These are phyloP conservation scores for Gasterosteus aculeatus DNA, from an alignment of 2,113 vertebrate species.

Conservation along the genomic window DNA sequence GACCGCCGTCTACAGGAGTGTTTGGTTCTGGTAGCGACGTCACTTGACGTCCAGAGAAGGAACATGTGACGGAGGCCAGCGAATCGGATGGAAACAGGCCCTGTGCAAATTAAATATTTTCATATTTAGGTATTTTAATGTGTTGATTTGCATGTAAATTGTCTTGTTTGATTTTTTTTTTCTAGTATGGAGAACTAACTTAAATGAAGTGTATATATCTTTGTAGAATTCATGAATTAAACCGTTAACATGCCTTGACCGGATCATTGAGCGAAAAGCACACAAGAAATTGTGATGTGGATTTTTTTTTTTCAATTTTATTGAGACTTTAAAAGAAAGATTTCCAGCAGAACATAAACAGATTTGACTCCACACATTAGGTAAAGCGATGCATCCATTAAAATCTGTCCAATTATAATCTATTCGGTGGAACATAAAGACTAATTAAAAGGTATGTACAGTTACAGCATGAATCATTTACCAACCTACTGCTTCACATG, in stretches of 20 bases:
- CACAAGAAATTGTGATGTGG: conserved; percentile 49
- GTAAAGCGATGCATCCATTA: conserved; percentile 63
- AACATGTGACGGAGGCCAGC: not conserved
- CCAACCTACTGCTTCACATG: conserved; percentile 41
- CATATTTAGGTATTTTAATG: conserved; percentile 23
- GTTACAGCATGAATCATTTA: conserved; percentile 1
- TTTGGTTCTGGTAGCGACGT: not conserved
- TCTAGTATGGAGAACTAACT: not conserved
- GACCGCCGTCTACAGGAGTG: not conserved
- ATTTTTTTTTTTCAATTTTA: conserved; percentile 40
- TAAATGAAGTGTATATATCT: conserved; percentile 35
- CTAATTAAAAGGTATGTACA: conserved; percentile 17
- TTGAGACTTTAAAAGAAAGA: conserved; percentile 69
- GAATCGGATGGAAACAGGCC: not conserved
- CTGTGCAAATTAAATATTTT: conserved; percentile 24
- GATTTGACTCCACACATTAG: conserved; percentile 64
- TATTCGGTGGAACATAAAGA: conserved; percentile 3
- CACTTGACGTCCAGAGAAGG: not conserved
- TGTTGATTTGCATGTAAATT: conserved; percentile 16
- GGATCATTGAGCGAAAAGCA: conserved; percentile 8
- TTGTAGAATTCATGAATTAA: conserved; percentile 22
- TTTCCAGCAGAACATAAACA: conserved; percentile 64
- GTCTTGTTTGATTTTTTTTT: not conserved
- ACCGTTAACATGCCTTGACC: not conserved
- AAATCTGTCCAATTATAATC: conserved; percentile 46